Base-by-base conservation (phyloP, 2,113 vertebrate genomes). In the Oreotrochilus melanogaster region DNA sequence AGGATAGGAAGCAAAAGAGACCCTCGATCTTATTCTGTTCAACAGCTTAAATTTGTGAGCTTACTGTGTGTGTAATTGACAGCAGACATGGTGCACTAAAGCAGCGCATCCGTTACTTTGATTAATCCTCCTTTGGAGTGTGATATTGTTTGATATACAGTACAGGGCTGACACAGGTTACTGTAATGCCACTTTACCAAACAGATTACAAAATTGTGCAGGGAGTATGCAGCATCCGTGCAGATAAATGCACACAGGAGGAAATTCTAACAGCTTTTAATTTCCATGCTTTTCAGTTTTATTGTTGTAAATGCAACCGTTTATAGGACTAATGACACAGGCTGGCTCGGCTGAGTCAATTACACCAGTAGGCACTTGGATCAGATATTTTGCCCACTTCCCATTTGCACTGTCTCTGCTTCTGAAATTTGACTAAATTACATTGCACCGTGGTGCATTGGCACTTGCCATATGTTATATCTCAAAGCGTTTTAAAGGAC, bases 211-310 rank as follows among this genome's bases (percentile, higher is more conserved):
- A 97, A 97, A 96, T 79, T 92, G 97, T 96, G 95, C 89, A 84
- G 97, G 88, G 95, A 95, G 88, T 80, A 79, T 71, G 91, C 93
- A 94, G 95, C 94, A n/a, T 96, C 93, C 86, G 60, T 94, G 88
- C 76, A 92, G 97, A 98, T 98, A 98, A 98, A 98, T 97, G 89
- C 97, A 97, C 97, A 98, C 98, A 83, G 97, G 98, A 98, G 98
- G 91, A 97, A 98, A 98, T 97, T 92, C 97, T 97, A 98, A 98
- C 98, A 97, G 98, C 97, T 98, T 98, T 98, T 98, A 98, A 98
- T 98, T 98, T 98, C 97, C 98, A 98, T 98, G 98, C 98, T 97
- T 98, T 98, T 97, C 97, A 97, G 96, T 98, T 98, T 98, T 98
- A 98, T 97, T 98, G 98, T 98, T 98, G 98, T 97, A 98, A 98